Conservation (phyloP, 2,797 vertebrate genomes). For the Channallabes apus region DNA sequence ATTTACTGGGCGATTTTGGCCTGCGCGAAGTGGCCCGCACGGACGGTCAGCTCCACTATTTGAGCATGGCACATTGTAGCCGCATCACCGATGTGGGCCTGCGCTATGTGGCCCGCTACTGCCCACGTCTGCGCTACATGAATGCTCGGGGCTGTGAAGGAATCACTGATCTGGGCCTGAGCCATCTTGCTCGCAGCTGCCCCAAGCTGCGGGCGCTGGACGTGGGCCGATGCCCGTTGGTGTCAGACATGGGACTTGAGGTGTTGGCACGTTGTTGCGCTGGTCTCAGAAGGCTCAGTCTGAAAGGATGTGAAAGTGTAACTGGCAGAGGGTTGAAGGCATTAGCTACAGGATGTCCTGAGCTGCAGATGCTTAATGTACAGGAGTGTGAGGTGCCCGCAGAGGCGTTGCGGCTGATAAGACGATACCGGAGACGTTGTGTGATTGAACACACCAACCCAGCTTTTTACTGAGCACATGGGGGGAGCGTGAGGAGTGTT, state of each 20-base stretch:
- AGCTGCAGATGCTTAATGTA: constrained; percentile 95
- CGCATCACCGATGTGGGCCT: constrained; percentile 96
- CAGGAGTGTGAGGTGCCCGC: constrained; percentile 97
- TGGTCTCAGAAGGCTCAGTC: constrained; percentile 91
- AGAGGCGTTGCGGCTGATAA: constrained; percentile 90
- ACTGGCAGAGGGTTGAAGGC: constrained; percentile 91
- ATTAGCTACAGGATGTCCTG: constrained; percentile 93
- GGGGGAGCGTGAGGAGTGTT: not conserved
- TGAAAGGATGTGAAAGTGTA: constrained; percentile 94
- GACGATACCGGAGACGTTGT: constrained; percentile 93
- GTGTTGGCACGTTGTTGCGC: constrained; percentile 93
- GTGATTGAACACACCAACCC: constrained; percentile 99
- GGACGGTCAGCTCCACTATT: constrained; percentile 91
- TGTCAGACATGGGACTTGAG: constrained; percentile 93
- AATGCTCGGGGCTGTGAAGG: constrained; percentile 87
- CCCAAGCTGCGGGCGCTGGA: constrained; percentile 92
- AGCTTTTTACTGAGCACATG: constrained; percentile 87
- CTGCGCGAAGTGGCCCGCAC: constrained; percentile 93
- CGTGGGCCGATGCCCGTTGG: constrained; percentile 94
- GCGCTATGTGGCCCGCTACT: constrained; percentile 96
- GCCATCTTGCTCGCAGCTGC: constrained; percentile 94
- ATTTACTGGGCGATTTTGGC: constrained; percentile 91
- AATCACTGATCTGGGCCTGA: constrained; percentile 94
- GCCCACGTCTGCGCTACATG: constrained; percentile 81
- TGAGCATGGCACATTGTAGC: constrained; percentile 94